These are phyloP conservation scores for Epistrophe grossulariae DNA, from an alignment of 2,888 invertebrate genomes.

Conservation along the genomic window DNA sequence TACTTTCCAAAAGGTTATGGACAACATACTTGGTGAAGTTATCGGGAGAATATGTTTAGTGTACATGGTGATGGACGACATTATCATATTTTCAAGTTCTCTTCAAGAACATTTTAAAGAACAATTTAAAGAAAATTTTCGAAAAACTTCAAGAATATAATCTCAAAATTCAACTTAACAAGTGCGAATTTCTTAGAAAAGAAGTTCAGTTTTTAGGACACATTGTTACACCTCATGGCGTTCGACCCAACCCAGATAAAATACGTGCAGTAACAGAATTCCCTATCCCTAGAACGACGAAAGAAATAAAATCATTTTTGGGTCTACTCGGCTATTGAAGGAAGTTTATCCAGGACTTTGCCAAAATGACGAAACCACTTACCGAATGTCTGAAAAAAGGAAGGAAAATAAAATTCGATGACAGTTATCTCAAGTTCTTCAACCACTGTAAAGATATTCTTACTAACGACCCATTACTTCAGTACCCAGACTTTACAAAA, in stretches of 20 bases:
- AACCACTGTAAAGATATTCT: background rate
- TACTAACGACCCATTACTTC: background rate
- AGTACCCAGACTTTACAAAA: background rate
- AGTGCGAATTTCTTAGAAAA: background rate
- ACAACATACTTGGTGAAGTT: background rate
- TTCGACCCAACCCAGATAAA: background rate
- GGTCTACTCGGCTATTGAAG: no score
- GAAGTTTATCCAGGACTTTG: background rate
- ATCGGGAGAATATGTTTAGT: background rate
- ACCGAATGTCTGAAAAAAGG: no score
- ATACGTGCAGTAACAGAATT: slow-evolving; percentile 6
- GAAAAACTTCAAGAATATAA: background rate
- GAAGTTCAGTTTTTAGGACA: background rate
- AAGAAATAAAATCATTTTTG: no score
- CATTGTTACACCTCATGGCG: background rate
- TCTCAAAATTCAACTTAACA: background rate
- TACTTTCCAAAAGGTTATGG: background rate
- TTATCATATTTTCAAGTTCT: background rate
- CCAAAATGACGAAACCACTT: background rate
- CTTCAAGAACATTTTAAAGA: background rate
- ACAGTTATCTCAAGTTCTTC: background rate
- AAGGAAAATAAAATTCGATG: background rate
- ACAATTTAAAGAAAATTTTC: slow-evolving; percentile 2
- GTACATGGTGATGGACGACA: no score
- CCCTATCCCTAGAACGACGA: background rate